Evolutionary conservation across 2,888 invertebrate species (phyloP), one percentile per base, ranked within the genome.

Genomic region (Agonopterix subpropinquella): DNA sequence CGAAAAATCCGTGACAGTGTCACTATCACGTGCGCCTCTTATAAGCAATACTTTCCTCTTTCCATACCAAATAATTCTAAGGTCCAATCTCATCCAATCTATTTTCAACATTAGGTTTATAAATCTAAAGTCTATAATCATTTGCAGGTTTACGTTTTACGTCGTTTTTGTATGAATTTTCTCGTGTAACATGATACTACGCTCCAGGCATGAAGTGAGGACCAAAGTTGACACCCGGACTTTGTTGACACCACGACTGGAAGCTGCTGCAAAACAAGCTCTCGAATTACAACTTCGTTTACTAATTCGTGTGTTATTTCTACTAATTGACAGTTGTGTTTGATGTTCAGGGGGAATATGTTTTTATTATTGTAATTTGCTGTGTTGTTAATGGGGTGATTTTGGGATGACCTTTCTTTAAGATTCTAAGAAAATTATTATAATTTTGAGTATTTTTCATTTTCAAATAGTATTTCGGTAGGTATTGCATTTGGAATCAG

Each of bases 231-330:
- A 59, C 62, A 59, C 28, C 28, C 53, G 52, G 37, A 50, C 56
- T 39, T 44, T 58, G 56, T 56, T 46, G 41, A 46, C 46, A 41
- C 46, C 41, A 5, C 53, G 53, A 50, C 51, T 53, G 50, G 54
- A 53, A 50, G 56, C 56, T 39, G 39, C 55, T 50, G 50, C 54
- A 55, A 59, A 62, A 64, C 61, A 58, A 52, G 39, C 9, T 62
- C 51, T 65, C 60, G 45, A 50, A 50, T 64, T 60, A 55, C 64
- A 44, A 52, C 54, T 59, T 28, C 59, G 52, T 60, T 53, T 53
- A 53, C 53, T 56, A 52, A 51, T 50, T 52, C 45, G 11, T 35
- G 39, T 62, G 61, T 64, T 65, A 53, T 64, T 64, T 62, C 56
- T 58, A 62, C 57, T 60, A 65, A 64, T 64, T 61, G 62, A 53